Percentiles rank a stretch among this genome's conserved stretches.
phyloP scores from a whole-genome alignment of 2,797 vertebrate genomes.

The Aulostomus chinensis region DNA sequence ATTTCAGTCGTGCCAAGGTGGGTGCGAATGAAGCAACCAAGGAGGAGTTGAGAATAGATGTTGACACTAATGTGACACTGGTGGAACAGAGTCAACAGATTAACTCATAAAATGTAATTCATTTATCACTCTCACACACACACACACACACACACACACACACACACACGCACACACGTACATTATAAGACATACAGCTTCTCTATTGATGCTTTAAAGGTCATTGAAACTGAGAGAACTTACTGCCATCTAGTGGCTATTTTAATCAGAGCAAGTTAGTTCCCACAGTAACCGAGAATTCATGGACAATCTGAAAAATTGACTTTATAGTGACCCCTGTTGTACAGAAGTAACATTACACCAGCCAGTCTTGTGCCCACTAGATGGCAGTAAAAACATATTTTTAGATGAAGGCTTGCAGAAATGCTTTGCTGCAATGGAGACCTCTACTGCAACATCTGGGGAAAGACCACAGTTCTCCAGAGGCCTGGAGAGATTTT shows the following conservation, averaged over 20 bases:
- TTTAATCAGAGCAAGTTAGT: constrained; percentile 7
- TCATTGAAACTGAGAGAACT: not conserved
- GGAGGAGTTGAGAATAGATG: too few relatives aligned
- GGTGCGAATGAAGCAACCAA: too few relatives aligned
- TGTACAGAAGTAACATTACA: constrained; percentile 25
- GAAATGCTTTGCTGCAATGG: constrained; percentile 4
- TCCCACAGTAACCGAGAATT: constrained; percentile 30
- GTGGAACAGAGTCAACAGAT: too few relatives aligned
- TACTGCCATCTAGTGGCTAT: constrained; percentile 56
- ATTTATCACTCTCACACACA: too few relatives aligned
- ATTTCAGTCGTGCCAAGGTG: too few relatives aligned
- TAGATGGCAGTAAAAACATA: constrained; percentile 62
- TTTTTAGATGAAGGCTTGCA: not conserved
- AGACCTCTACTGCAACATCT: not conserved
- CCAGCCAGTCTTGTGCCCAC: constrained; percentile 1
- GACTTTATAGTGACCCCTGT: constrained; percentile 45
- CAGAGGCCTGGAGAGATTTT: too few relatives aligned
- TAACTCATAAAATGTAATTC: too few relatives aligned
- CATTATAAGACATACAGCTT: not conserved
- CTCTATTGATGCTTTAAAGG: not conserved
- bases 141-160: constrained; percentile 1
- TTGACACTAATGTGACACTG: too few relatives aligned
- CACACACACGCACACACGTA: constrained; percentile 8
- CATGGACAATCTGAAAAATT: constrained; percentile 14
- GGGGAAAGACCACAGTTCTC: too few relatives aligned